Evolutionary conservation across 1,140 invertebrate species (phyloP).

Genomic region (Drosophila kepulauana): DNA sequence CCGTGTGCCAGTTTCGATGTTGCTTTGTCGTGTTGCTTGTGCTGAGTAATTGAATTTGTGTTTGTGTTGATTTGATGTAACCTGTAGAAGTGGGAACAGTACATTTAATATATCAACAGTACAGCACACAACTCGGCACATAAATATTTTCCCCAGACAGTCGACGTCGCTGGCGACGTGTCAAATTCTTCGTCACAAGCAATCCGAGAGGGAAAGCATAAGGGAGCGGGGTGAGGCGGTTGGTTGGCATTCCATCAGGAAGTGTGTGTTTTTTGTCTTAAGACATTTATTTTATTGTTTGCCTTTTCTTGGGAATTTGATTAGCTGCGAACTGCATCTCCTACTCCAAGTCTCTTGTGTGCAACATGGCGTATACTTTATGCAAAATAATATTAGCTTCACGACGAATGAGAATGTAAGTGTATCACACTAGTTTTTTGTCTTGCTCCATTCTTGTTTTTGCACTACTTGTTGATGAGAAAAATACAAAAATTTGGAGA

Average conservation of each 20-base stretch:
- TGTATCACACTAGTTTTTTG: conserved; percentile 10
- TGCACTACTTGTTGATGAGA: conserved; percentile 1
- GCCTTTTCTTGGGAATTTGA: conserved; percentile 48
- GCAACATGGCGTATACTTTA: conserved; percentile 42
- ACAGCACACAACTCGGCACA: conserved; percentile 41
- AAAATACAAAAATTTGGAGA: conserved; percentile 19
- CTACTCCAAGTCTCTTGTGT: conserved; percentile 9
- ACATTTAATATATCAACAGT: conserved; percentile 72
- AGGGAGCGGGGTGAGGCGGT: background rate
- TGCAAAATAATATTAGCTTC: conserved; percentile 44
- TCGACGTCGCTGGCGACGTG: conserved; percentile 7
- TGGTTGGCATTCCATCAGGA: conserved; percentile 24
- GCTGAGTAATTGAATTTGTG: conserved; percentile 80
- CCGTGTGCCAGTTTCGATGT: conserved; percentile 24
- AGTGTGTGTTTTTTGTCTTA: conserved; percentile 53
- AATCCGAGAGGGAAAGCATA: background rate
- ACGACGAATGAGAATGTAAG: background rate
- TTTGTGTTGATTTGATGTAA: conserved; percentile 76
- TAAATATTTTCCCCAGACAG: conserved; percentile 9
- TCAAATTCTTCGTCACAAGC: conserved; percentile 16
- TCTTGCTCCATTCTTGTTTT: conserved; percentile 5
- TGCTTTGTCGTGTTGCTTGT: conserved; percentile 24
- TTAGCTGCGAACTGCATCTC: conserved; percentile 44
- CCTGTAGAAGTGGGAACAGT: conserved; percentile 38
- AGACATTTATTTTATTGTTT: conserved; percentile 50